Percentiles rank a stretch among this genome's conserved stretches.
These are phyloP conservation scores for Pionites leucogaster DNA, from an alignment of 2,113 vertebrate species.

Conservation along the genomic window DNA sequence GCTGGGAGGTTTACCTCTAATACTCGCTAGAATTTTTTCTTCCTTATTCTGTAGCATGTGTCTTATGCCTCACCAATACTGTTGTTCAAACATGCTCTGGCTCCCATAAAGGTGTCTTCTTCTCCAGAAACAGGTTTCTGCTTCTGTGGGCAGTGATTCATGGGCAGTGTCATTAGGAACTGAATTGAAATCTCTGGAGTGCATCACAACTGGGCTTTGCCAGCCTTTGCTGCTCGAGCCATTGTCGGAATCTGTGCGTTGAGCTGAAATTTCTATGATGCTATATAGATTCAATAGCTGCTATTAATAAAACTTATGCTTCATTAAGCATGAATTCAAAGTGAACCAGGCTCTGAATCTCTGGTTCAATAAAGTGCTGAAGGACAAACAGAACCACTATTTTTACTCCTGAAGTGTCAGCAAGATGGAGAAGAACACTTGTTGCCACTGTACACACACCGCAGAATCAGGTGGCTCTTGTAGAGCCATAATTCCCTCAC, in stretches of 20 bases:
- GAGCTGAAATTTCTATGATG: conserved; percentile 57
- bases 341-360: conserved; percentile 48
- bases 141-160: conserved; percentile 28
- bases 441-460: background rate
- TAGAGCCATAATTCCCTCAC: background rate
- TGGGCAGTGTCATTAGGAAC: background rate
- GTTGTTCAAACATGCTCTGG: background rate
- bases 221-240: background rate
- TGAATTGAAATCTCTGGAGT: conserved; percentile 58
- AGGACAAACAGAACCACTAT: conserved; percentile 73
- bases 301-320: conserved; percentile 77
- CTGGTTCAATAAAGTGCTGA: conserved; percentile 64
- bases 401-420: conserved; percentile 68
- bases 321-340: conserved; percentile 74
- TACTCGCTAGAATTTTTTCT: background rate
- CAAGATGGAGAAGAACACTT: conserved; percentile 12
- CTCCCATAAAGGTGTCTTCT: background rate
- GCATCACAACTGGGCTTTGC: background rate
- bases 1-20: background rate
- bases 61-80: background rate
- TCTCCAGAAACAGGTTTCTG: background rate
- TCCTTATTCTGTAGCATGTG: background rate
- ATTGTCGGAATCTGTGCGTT: background rate
- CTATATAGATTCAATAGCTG: conserved; percentile 68
- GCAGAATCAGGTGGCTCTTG: background rate